Base-by-base conservation (phyloP, 2,113 vertebrate genomes). In the Eublepharis macularius region DNA sequence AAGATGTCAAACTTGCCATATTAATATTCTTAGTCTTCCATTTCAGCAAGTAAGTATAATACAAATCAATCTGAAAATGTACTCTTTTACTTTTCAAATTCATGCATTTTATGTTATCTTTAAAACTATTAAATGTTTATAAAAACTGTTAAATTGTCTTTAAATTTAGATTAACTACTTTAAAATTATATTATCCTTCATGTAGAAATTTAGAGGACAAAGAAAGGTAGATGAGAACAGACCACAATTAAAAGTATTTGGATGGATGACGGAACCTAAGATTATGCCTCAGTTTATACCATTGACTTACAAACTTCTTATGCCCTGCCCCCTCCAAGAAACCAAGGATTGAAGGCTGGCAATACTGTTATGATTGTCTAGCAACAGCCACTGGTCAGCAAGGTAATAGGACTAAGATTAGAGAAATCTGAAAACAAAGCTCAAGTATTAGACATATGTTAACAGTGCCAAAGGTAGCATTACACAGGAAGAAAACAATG, bases 11-110 rank as follows among this genome's bases (percentile, higher is more conserved):
- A 95, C 82, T 91, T 95, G 93, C 94, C 93, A 92, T 94, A 92
- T 95, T 95, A 95, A 95, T 92, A 94, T 95, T 94, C 93, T 92
- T 89, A 90, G 80, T 87, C 88, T 95, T 95, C 93, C 94, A 94
- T 93, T 94, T 94, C 93, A 94, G 80, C 91, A 91, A 86, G 81
- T 94, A 86, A 92, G 77, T 68, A 95, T 89, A 95, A 95, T 95
- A 11, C 78, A 92, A 91, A 92, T 92, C 93, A 95, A 92, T 95
- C 93, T 94, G 84, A 87, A 86, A 86, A 93, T 80, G 86, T 94
- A 92, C 77, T 90, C 86, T 68, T 77, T 88, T 78, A 73, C 81
- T 92, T 88, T 90, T 76, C 69, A 85, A 87, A 69, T 89, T 63
- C 81, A 76, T 65, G n/a, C 66, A 87, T 82, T 89, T 69, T 68